Evolutionary conservation across 2,797 vertebrate species (phyloP), one percentile per base, ranked within the genome.

Genomic region (Siniperca undulata): DNA sequence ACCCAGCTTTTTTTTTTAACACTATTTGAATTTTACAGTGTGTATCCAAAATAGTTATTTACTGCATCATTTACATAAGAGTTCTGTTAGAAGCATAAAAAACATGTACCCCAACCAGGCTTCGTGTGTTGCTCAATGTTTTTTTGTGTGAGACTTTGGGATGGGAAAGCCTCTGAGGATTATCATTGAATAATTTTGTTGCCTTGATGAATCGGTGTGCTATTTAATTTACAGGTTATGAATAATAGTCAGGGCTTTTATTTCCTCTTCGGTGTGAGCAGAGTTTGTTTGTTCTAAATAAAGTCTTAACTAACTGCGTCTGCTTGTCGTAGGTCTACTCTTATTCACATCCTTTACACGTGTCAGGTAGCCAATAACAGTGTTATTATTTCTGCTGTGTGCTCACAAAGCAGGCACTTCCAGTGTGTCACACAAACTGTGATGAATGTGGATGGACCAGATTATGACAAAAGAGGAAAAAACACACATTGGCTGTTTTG

Each of bases 241-340:
- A 77, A 75, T 78, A 77, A 60, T 52, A 34, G n/a, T n/a, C 34
- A 0, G 12, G 40, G 67, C 7, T 85, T 77, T 83, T 82, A 69
- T 70, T 82, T 83, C 27, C 0, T 27, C 40, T 56, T 22, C 1
- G 13, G 40, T 44, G 55, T 64, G 27, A 68, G 53, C 61, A 55
- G 44, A 67, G 44, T 77, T 81, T 82, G 58, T 80, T 84, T 84
- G 55, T 72, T 80, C 80, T 71, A 79, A 78, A 84, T 74, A 27
- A 80, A 84, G 38, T 58, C 69, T 40, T 42, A 81, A 68, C 62
- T 19, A 48, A 50, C 36, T 5, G 3, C n/a, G 50, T 76, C 34
- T 65, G 60, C 59, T 68, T 56, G 53, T 66, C 30, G 11, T 10
- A 44, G 36, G 36, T 5, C 7, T 44, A 40, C 27, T 60, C 38